These are phyloP conservation scores for Porphyrio hochstetteri DNA, from an alignment of 2,113 vertebrate species.

Conservation along the genomic window DNA sequence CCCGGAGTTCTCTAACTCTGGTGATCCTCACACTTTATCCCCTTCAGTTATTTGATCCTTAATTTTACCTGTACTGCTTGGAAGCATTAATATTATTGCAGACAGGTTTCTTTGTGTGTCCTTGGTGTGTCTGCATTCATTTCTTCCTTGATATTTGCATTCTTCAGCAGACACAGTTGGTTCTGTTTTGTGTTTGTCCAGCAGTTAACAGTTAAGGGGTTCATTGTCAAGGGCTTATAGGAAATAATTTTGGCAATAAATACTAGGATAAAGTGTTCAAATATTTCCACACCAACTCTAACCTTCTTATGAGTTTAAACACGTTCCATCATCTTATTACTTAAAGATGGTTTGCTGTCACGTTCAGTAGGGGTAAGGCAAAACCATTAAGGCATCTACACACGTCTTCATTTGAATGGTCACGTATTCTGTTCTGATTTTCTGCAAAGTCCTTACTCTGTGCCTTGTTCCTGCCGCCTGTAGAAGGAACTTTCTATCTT, in stretches of 20 bases:
- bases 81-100: not conserved
- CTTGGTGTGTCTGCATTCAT: not conserved
- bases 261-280: slow-evolving; percentile 2
- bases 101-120: not conserved
- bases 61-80: not conserved
- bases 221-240: not conserved
- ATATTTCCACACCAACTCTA: not conserved
- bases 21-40: not conserved
- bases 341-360: not conserved
- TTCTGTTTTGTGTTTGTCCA: slow-evolving; percentile 3
- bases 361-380: not conserved
- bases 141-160: not conserved
- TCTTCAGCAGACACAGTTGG: not conserved
- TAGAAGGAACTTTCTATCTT: not conserved
- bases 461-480: not conserved
- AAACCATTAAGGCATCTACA: not conserved
- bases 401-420: not conserved
- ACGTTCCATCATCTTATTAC: not conserved
- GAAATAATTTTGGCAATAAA: slow-evolving; percentile 20
- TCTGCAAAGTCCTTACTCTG: not conserved
- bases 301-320: not conserved
- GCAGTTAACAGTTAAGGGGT: not conserved
- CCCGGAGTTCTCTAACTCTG: not conserved
- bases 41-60: not conserved
- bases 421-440: not conserved